Evolutionary conservation across 1,140 invertebrate genomes (phyloP), one percentile per base, ranked within the genome.

Genomic region (Drosophila neocordata): DNA sequence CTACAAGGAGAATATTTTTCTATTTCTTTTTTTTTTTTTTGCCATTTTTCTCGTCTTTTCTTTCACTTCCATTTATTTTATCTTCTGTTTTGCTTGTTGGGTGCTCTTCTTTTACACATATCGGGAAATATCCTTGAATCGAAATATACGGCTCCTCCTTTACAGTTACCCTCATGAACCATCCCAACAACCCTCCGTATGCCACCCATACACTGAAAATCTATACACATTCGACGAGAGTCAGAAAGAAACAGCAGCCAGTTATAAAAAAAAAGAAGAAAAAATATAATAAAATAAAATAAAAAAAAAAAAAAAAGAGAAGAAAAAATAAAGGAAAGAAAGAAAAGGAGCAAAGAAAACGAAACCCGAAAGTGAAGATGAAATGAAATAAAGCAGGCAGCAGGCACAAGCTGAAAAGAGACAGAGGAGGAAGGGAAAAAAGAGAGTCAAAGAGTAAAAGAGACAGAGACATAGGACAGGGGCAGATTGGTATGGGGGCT

Each of bases 111-210:
- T 81, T 88, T 71, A 73, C 83, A 88, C 84, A 88, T 88, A 88
- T 88, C 79, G 84, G 77, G 76, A 89, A 88, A 88, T 88, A 88
- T 88, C 84, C 84, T 88, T 88, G 84, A 88, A 89, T 88, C 69
- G 79, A 81, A 88, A 87, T 82, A 67, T 79, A 79, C 80, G 77
- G 69, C 81, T 81, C 74, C 81, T 85, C 77, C 81, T 56, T 31
- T 51, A 37, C 13, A 44, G 41, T 8, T 13, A 44, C 41, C 41
- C 41, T 18, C 41, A 48, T 15, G 41, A 13, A 8, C 38, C 13
- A 6, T 65, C 38, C 35, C 38, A 11, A 27, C 13, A 41, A 20
- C 27, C 7, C 44, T 12, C 8, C 0, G 11, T 34, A 12, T 11
- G 18, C 15, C 57, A 69, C 55, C 64, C 59, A 65, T 52, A 44